A percentile compares a stretch with the other conserved stretches of the same genome.
Conservation (phyloP, 2,888 invertebrate species). For the Trichogramma dendrolimi region DNA sequence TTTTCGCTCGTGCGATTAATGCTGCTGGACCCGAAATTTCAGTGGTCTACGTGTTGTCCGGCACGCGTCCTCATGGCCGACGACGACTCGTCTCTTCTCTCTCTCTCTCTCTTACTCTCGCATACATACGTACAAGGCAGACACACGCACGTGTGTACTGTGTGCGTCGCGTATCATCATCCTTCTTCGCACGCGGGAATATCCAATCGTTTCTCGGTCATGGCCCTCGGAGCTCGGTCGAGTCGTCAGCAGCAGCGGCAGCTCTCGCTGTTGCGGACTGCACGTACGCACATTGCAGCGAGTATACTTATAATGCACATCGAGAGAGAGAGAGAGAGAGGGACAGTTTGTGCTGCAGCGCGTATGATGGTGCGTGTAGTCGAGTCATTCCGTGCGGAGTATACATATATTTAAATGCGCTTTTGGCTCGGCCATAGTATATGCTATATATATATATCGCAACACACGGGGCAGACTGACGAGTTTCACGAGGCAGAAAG, state of each 20-base stretch:
- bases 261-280: too few species aligned
- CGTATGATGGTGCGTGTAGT: background rate
- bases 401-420: too few species aligned
- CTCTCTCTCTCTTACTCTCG: background rate
- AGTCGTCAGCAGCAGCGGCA: too few species aligned
- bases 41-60: conserved; percentile 16
- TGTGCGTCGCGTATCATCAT: conserved; percentile 3
- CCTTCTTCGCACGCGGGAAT: conserved; percentile 1
- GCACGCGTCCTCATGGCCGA: conserved; percentile 10
- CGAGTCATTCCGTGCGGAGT: too few species aligned
- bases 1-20: background rate
- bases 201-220: conserved; percentile 24
- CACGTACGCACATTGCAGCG: too few species aligned
- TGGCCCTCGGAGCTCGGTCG: background rate
- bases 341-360: background rate
- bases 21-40: background rate
- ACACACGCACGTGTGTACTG: background rate
- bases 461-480: too few species aligned
- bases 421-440: too few species aligned
- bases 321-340: too few species aligned
- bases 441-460: too few species aligned
- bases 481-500: background rate
- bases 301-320: too few species aligned
- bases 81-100: background rate
- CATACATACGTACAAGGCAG: background rate